Base-by-base conservation (phyloP, 2,888 invertebrate genomes). In the Agonopterix heracliana region DNA sequence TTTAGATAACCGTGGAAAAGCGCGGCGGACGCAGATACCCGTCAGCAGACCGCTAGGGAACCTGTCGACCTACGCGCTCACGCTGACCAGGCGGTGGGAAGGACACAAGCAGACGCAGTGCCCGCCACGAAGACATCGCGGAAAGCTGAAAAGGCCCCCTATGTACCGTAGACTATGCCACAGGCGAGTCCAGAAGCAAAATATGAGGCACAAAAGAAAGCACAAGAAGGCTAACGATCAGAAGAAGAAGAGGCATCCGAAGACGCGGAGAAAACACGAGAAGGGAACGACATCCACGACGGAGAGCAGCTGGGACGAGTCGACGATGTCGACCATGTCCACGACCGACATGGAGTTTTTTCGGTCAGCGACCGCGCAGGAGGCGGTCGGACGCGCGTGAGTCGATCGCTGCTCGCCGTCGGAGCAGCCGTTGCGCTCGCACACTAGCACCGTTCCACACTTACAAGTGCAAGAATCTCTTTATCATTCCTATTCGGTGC, bases 1-100 rank as follows among this genome's bases (percentile, higher is more conserved):
- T 56, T 85, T 96, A 59, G 93, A 94, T 81, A 91, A 92, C 60
- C 86, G 90, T 56, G 95, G 95, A 26, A 90, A 91, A 67, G 91
- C 94, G 63, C 89, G 95, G 52, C 92, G 92, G 66, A 92, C 94
- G 57, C 93, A 93, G 85, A 90, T 94, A 56, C 92, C 93, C 51
- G 90, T 91, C 49, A 89, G 79, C 63, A 89, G 92, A 57, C 89
- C 91, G 58, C 89, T 95, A 56, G 95, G 95, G 45, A 92, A 92
- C 71, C 89, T 95, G 57, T 92, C 94, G 50, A 91, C 91, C 17
- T 95, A 95, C 78, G 93, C 94, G 51, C 90, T 93, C 56, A 93
- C 94, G 48, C 68, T 87, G 46, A 86, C 86, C 26, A 68, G 64
- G 55, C 74, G 73, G 11, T 82, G 80, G 82, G 78, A 77, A 46